Evolutionary conservation across 2,797 vertebrate genomes (phyloP).

Genomic region (Phalloptychus januarius): DNA sequence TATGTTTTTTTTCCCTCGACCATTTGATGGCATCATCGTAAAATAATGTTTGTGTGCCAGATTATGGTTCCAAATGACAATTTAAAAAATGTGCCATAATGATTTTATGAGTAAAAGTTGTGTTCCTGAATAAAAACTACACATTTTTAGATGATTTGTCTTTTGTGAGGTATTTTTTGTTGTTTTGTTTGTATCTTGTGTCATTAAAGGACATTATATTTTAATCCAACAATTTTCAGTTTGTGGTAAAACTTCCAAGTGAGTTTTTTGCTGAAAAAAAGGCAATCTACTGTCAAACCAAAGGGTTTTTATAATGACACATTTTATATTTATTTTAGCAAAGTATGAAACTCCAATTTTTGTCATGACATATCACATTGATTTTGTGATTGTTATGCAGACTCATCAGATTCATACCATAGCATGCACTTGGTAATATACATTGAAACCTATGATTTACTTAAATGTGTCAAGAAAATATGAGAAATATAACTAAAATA

Average conservation of each 20-base stretch:
- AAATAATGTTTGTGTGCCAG: neutral
- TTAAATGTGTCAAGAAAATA: neutral
- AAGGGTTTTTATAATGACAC: neutral
- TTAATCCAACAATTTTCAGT: neutral
- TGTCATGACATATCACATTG: neutral
- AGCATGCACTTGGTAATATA: neutral
- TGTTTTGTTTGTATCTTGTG: neutral
- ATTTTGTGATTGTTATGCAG: neutral
- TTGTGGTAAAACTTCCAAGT: neutral
- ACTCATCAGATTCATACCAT: neutral
- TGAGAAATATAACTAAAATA: neutral
- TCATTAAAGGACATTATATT: neutral
- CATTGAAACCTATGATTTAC: neutral
- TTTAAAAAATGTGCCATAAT: conserved; percentile 1
- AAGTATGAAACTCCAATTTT: neutral
- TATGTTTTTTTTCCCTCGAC: neutral
- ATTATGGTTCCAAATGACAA: neutral
- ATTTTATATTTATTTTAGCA: neutral
- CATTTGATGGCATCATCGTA: neutral
- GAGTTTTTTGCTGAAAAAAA: neutral
- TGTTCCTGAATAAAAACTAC: neutral
- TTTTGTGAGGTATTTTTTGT: neutral
- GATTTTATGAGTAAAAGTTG: neutral
- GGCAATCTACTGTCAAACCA: neutral
- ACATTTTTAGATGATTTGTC: neutral